These are phyloP conservation scores for Drosophila nebulosa DNA, from an alignment of 1,140 invertebrate genomes.

Conservation along the genomic window DNA sequence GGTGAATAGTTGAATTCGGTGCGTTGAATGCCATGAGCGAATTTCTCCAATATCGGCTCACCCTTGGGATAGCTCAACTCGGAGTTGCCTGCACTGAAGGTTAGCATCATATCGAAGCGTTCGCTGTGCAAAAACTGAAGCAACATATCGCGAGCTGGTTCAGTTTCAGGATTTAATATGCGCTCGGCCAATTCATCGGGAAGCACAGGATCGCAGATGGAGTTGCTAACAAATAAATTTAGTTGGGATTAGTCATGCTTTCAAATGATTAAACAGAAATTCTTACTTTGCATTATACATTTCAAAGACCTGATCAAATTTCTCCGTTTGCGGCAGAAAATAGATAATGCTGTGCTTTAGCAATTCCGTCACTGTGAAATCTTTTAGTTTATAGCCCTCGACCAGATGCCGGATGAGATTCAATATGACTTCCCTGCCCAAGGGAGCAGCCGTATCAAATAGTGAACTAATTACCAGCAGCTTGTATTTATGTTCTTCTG, in stretches of 20 bases:
- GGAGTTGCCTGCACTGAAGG: constrained; percentile 65
- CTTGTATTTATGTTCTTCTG: constrained; percentile 90
- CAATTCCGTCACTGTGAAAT: constrained; percentile 85
- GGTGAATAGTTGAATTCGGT: constrained; percentile 71
- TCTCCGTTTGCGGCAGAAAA: constrained; percentile 85
- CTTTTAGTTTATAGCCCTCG: constrained; percentile 85
- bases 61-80: constrained; percentile 60
- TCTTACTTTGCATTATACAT: constrained; percentile 72
- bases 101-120: constrained; percentile 69
- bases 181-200: constrained; percentile 72
- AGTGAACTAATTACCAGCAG: constrained; percentile 91
- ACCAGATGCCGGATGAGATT: constrained; percentile 91
- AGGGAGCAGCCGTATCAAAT: constrained; percentile 88
- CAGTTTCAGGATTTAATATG: constrained; percentile 60
- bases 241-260: too few relatives aligned
- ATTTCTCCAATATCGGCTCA: constrained; percentile 64
- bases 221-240: constrained; percentile 27
- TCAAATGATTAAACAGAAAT: too few relatives aligned
- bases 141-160: constrained; percentile 52
- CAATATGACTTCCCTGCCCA: constrained; percentile 91
- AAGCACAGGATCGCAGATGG: constrained; percentile 71
- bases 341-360: constrained; percentile 89
- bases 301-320: constrained; percentile 51
- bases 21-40: constrained; percentile 61
- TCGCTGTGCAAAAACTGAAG: constrained; percentile 67